Conservation (phyloP, 2,888 invertebrate genomes). For the Teleogryllus oceanicus region DNA sequence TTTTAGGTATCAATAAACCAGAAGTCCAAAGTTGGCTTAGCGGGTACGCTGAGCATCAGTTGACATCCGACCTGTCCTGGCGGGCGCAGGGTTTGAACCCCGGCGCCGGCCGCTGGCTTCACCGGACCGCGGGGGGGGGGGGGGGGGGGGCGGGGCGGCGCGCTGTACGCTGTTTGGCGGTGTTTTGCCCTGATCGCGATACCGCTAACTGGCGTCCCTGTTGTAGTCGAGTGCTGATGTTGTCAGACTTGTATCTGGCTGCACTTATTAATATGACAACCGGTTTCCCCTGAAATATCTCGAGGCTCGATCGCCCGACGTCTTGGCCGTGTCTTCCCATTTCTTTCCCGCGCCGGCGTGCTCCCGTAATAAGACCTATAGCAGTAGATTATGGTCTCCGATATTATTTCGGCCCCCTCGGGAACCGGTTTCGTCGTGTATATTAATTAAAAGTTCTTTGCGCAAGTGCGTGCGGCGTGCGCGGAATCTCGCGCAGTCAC, state of each 20-base stretch:
- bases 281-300: slow-evolving; percentile 8
- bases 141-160: background rate
- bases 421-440: background rate
- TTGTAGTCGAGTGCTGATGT: background rate
- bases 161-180: background rate
- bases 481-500: too few relatives aligned
- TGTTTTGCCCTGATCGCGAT: slow-evolving; percentile 9
- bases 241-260: slow-evolving; percentile 18
- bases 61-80: too few relatives aligned
- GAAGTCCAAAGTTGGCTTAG: too few relatives aligned
- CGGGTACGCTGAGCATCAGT: too few relatives aligned
- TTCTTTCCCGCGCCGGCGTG: background rate
- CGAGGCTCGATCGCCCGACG: background rate
- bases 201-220: slow-evolving; percentile 9
- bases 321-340: slow-evolving; percentile 6
- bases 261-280: slow-evolving; percentile 18
- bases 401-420: background rate
- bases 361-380: background rate
- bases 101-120: too few relatives aligned
- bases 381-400: background rate
- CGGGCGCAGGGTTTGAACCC: too few relatives aligned
- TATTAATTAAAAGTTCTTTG: slow-evolving; percentile 18
- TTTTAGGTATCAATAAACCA: too few relatives aligned
- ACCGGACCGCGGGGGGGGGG: too few relatives aligned
- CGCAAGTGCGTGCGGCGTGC: background rate